Conservation (phyloP, 92 coral and sea anemone species). For the Palythoa grandiflora region DNA sequence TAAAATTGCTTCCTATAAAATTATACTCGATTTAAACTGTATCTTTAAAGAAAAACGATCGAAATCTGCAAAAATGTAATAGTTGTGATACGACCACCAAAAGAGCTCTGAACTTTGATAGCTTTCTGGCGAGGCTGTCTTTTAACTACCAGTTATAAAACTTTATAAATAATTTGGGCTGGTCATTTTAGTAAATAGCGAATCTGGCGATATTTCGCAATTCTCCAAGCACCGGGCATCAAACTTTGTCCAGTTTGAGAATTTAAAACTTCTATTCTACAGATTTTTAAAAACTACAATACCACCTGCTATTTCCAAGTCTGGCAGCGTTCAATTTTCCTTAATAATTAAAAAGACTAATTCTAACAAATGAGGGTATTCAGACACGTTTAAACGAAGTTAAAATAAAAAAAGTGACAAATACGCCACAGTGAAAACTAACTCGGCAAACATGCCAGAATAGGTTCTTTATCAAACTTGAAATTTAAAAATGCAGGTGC, state of each 20-base stretch:
- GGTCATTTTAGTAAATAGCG: no score
- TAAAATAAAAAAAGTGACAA: not conserved
- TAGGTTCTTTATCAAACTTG: slow-evolving; percentile 77
- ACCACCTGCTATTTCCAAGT: not conserved
- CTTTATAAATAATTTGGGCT: no score
- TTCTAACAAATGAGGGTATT: not conserved
- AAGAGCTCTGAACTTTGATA: no score
- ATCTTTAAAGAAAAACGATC: not conserved
- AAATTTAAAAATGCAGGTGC: slow-evolving; percentile 86
- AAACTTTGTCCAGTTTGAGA: no score
- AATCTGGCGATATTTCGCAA: no score
- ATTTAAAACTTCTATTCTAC: not conserved
- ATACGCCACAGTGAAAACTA: not conserved
- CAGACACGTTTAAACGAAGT: not conserved
- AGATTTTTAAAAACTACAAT: not conserved
- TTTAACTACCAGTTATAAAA: no score
- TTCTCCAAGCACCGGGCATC: no score
- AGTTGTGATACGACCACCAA: not conserved
- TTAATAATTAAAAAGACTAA: not conserved
- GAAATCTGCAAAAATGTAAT: not conserved
- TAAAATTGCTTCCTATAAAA: not conserved
- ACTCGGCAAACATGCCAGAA: slow-evolving; percentile 73
- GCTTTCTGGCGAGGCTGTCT: no score
- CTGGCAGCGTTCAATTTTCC: not conserved
- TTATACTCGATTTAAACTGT: not conserved